Base-by-base conservation (phyloP, 2,797 vertebrate genomes). In the Myotis vivesi region DNA sequence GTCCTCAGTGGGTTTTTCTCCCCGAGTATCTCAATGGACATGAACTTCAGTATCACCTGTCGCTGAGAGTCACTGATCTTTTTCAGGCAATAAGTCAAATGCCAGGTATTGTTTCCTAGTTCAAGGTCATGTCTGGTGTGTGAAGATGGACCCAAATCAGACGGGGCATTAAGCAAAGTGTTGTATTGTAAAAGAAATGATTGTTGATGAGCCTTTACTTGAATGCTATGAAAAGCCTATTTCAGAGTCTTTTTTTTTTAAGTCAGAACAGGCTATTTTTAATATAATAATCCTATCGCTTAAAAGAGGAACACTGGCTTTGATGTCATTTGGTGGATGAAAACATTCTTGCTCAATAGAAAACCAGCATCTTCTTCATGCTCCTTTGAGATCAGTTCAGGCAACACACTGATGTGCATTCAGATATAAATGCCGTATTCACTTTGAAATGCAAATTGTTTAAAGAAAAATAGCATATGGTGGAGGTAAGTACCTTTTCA, bases 361-460 rank as follows among this genome's bases (percentile, higher is more conserved):
- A 96, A 97, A 92, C 94, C 97, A 89, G 98, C 97, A 96, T 98
- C 98, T 96, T 97, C 97, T 97, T 92, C 90, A 95, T 53, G 96
- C 97, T 98, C 97, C 97, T 98, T 97, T 97, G 97, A 97, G 97
- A 94, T 95, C 95, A 87, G 97, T 96, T 97, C 97, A 92, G 98
- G 98, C 98, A 98, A 97, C 98, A 98, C 95, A 98, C 98, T 98
- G 98, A 95, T 97, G 96, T 76, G 97, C 98, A 98, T 98, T 98
- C 98, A 98, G 97, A 97, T 98, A 97, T 96, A 98, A 98, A 98
- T 97, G 98, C 98, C 96, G 88, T 91, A 77, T 94, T 97, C 93
- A 57, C 98, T 98, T 98, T 98, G 98, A 98, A 98, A 98, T 98
- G 98, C 98, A 98, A 98, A 98, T 98, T 97, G 97, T 98, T 98